Base-by-base conservation (phyloP, 35 echinoderm and acorn worm genomes). In the Apostichopus parvimensis region DNA sequence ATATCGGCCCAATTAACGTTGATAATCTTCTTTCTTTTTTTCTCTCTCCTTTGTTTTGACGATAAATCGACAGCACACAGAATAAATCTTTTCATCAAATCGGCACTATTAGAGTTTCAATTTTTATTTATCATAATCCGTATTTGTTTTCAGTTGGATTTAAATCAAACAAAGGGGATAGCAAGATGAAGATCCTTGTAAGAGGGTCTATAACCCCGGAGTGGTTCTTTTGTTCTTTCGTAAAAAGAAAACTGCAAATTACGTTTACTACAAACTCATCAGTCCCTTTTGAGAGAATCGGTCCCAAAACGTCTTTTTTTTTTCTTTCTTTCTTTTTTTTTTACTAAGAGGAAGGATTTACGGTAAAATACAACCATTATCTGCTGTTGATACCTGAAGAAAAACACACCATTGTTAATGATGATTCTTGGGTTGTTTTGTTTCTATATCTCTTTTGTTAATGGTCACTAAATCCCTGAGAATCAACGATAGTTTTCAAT, bases 401-500 rank as follows among this genome's bases (percentile, higher is more conserved):
- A 45, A n/a, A 82, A 82, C 34, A 82, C 26, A 82, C 14, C 79
- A 54, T 82, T 82, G 79, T 82, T 55, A 18, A 14, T 18, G 64
- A 68, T 55, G 79, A 82, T 56, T 56, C 8, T 34, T 13, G 11
- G 5, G 45, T 82, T 17, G 34, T 56, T 82, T 53, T 82, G 11
- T 82, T 79, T 79, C 28, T 17, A 53, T 45, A 45, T 55, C 79
- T 17, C 79, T 56, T 56, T 56, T 82, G 34, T 82, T 82, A 56
- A 82, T 82, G 17, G 79, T 8, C 15, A 55, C 45, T 82, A 82
- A 82, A 45, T 45, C 54, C 79, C 79, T 15, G 34, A 17, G 64
- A 56, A 11, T 17, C 79, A 82, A 82, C 79, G 54, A 82, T 82
- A 53, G 45, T 55, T 56, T 56, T 34, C 79, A 82, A 82, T 82